Percentiles rank a stretch among this genome's conserved stretches.
These are phyloP conservation scores for Dendrocincla fuliginosa DNA, from an alignment of 2,797 vertebrate species.

Conservation along the genomic window DNA sequence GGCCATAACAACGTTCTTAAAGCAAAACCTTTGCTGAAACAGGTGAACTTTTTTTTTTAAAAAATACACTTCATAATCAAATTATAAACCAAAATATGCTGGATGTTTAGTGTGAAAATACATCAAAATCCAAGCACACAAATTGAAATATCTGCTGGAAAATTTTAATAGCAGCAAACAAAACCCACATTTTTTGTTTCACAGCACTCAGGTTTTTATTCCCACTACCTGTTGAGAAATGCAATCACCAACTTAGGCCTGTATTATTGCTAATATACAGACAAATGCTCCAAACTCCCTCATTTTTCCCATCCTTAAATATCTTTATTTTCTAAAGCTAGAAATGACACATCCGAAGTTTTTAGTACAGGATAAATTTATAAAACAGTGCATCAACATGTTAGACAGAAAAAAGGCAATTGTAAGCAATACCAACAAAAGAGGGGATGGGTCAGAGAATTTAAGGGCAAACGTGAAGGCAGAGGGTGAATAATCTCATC, in stretches of 20 bases:
- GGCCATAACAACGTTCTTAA: not conserved
- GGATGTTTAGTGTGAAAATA: not conserved
- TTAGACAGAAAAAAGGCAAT: not conserved
- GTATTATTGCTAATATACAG: not conserved
- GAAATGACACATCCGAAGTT: not conserved
- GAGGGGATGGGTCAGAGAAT: not conserved
- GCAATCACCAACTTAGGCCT: not conserved
- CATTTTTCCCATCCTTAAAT: not conserved
- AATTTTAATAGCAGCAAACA: not conserved
- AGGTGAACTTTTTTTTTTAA: not conserved
- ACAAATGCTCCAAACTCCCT: not conserved
- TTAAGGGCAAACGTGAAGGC: not conserved
- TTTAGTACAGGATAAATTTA: not conserved
- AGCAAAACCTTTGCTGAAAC: not conserved
- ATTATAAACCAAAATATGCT: not conserved
- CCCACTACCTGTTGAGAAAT: not conserved
- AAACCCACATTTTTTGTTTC: not conserved
- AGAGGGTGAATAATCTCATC: not conserved
- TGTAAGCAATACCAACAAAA: not conserved
- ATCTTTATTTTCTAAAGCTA: not conserved
- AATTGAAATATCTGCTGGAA: not conserved
- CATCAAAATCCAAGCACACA: not conserved
- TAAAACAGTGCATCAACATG: not conserved
- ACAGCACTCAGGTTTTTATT: not conserved
- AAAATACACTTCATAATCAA: not conserved